Conservation (phyloP, 2,888 invertebrate genomes). For the Acrobasis repandana region DNA sequence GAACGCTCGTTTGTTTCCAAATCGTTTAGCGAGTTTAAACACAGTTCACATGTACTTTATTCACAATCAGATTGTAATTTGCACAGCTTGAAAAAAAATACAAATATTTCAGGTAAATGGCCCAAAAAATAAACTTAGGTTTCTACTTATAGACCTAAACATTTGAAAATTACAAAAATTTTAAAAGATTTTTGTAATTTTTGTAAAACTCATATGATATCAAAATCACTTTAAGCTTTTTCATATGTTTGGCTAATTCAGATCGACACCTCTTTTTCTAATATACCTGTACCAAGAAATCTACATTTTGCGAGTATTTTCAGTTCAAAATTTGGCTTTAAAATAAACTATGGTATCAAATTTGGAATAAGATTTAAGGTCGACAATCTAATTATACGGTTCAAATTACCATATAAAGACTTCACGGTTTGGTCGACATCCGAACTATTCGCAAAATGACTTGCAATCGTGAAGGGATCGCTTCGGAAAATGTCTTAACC, state of each 20-base stretch:
- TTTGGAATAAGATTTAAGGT: conserved; percentile 14
- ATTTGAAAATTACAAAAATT: too few species aligned
- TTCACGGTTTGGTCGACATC: not conserved
- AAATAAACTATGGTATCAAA: conserved; percentile 17
- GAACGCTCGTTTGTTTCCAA: conserved; percentile 43
- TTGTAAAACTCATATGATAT: not conserved
- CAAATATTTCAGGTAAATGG: too few species aligned
- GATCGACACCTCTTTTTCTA: too few species aligned
- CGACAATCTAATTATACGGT: conserved; percentile 21
- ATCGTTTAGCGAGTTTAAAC: conserved; percentile 36
- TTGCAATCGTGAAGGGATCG: not conserved
- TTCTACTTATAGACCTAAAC: too few species aligned
- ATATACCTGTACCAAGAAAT: not conserved
- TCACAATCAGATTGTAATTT: not conserved
- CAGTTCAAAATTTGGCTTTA: not conserved
- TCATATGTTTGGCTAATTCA: not conserved
- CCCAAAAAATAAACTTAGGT: too few species aligned
- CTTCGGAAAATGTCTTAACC: not conserved
- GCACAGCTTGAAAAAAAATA: too few species aligned
- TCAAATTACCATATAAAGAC: conserved; percentile 19
- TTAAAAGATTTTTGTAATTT: too few species aligned
- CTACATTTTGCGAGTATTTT: not conserved
- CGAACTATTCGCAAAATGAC: not conserved
- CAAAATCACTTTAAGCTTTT: not conserved
- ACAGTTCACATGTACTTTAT: not conserved